Evolutionary conservation across 2,888 invertebrate genomes (phyloP).

Genomic region (Drosophila subquinaria): DNA sequence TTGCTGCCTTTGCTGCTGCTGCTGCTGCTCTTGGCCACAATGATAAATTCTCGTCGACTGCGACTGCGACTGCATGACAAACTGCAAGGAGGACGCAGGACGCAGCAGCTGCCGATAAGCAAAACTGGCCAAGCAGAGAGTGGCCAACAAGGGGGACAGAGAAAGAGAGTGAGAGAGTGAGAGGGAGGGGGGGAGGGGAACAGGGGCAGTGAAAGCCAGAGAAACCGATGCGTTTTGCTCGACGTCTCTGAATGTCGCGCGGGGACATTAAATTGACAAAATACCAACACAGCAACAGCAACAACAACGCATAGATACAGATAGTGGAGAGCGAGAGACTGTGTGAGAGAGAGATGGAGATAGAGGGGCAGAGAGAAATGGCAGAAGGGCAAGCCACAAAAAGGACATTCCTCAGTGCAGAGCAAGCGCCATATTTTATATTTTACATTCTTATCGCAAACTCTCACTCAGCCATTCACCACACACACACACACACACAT

Average conservation of each 20-base stretch:
- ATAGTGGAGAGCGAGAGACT: conserved; percentile 34
- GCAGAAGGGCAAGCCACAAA: conserved; percentile 69
- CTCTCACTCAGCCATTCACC: conserved; percentile 79
- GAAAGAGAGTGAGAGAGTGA: not conserved
- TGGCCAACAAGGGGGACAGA: not conserved
- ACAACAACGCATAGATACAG: conserved; percentile 47
- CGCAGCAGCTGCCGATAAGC: conserved; percentile 71
- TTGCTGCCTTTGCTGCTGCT: conserved; percentile 47
- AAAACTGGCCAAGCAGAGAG: conserved; percentile 47
- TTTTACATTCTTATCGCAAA: conserved; percentile 86
- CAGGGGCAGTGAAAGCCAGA: conserved; percentile 30
- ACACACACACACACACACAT: conserved; percentile 34
- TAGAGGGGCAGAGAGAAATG: not conserved
- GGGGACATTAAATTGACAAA: conserved; percentile 80
- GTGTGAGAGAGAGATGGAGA: conserved; percentile 13
- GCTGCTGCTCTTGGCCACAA: conserved; percentile 40
- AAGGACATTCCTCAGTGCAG: conserved; percentile 85
- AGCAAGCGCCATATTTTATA: conserved; percentile 84
- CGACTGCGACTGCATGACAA: conserved; percentile 78
- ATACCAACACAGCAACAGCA: conserved; percentile 65
- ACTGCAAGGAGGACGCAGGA: conserved; percentile 79
- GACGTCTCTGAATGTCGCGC: conserved; percentile 51
- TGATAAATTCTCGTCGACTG: conserved; percentile 83
- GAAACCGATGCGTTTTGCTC: conserved; percentile 45
- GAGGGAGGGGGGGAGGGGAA: not conserved